A percentile compares a stretch with the other conserved stretches of the same genome.
Conservation (phyloP, 2,113 vertebrate genomes). For the Dasyprocta punctata region DNA sequence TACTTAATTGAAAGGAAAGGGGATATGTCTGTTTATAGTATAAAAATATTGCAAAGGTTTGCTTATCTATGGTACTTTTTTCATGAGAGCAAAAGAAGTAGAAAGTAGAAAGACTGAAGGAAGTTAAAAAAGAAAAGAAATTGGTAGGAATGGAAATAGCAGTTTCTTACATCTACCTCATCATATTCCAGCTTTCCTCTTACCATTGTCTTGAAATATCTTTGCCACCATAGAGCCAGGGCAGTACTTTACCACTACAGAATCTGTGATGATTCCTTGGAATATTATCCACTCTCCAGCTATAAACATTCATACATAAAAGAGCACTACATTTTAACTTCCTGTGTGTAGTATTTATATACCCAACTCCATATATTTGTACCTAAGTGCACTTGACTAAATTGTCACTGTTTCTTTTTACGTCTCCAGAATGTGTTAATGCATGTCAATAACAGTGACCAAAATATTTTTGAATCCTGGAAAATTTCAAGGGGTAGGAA, state of each 20-base stretch:
- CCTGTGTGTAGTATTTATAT: neutral
- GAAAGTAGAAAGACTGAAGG: neutral
- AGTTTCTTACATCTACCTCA: neutral
- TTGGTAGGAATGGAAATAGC: no score
- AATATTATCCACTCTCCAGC: neutral
- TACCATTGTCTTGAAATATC: neutral
- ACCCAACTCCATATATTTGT: neutral
- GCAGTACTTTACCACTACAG: neutral
- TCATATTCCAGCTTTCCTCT: neutral
- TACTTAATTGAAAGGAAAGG: neutral
- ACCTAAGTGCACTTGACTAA: neutral
- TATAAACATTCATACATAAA: neutral
- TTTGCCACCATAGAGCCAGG: rapidly evolving
- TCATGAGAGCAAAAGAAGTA: neutral
- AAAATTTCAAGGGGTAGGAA: neutral
- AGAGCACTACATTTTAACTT: neutral
- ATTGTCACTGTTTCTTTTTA: neutral
- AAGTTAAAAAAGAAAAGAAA: no score
- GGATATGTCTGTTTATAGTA: neutral
- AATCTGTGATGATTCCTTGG: neutral
- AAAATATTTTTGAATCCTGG: neutral
- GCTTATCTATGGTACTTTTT: neutral
- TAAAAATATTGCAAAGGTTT: neutral
- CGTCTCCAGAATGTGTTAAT: neutral
- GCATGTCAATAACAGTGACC: neutral